Evolutionary conservation across 2,888 invertebrate genomes (phyloP), one percentile per base, ranked within the genome.

Genomic region (Chalcosyrphus nemorum): DNA sequence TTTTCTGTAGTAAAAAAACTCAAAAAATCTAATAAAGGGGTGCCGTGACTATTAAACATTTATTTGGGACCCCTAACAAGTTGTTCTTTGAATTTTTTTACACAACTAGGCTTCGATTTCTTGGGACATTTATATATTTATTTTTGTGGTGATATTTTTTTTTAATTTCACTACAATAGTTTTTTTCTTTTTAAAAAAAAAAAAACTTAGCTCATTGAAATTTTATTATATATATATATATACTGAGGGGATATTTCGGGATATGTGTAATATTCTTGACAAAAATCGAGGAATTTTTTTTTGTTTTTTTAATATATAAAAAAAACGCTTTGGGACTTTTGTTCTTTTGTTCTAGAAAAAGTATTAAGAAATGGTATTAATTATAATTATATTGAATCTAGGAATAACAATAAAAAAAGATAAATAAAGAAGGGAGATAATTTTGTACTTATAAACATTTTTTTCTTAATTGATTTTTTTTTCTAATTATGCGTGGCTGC

Each of bases 401-500:
- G 65, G 63, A 70, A 43, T 76, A 71, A 84, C 57, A 70, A 45
- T 52, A 24, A 27, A 71, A 75, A 24, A 27, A 71, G 71, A 82
- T 24, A 66, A 78, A 82, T 43, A 32, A 72, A 72, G 59, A 59
- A 68, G 66, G 80, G 71, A 71, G 63, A 63, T 56, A 63, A 81
- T 75, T 81, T 78, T 81, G 52, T 82, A 75, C 54, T 86, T 85
- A 81, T 81, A 66, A 77, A 77, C 50, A 85, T 76, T 72, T 66
- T 80, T 65, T 76, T 70, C 52, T 81, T 72, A 84, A 72, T 59
- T 52, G 65, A 78, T 84, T 84, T 76, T 74, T 81, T 86, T 86
- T 66, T 85, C 88, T 88, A 87, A 89, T 88, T 89, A 91, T 92
- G 92, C 92, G 92, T 92, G 92, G 92, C 92, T 91, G 91, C 92